These are phyloP conservation scores for Furcifer pardalis DNA, from an alignment of 2,797 vertebrate genomes.

Conservation along the genomic window DNA sequence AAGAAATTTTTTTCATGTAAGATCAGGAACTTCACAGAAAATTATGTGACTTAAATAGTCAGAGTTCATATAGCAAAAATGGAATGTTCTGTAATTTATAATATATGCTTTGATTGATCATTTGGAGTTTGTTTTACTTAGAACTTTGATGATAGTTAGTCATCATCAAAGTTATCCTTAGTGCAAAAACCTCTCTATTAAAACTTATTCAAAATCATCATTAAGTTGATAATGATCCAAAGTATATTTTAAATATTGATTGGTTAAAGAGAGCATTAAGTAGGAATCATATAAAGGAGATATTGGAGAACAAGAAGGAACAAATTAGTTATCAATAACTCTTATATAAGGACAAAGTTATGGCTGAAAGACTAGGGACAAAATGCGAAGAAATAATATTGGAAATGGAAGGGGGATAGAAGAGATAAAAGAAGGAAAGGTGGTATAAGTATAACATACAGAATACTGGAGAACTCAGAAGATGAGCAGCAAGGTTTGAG, in stretches of 20 bases:
- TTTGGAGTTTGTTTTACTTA: slow-evolving; percentile 48
- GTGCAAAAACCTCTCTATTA: slow-evolving; percentile 57
- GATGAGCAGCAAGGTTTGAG: no score
- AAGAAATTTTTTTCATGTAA: slow-evolving; percentile 61
- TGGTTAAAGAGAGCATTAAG: neutral
- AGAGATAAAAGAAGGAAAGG: no score
- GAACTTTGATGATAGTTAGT: slow-evolving; percentile 45
- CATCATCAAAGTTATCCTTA: slow-evolving; percentile 45
- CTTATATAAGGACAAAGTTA: no score
- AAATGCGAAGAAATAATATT: no score
- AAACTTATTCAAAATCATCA: slow-evolving; percentile 53
- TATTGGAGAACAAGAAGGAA: no score
- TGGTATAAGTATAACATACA: no score
- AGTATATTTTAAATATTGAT: neutral
- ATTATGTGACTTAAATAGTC: slow-evolving; percentile 53
- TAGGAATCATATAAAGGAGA: neutral
- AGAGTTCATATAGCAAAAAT: slow-evolving; percentile 64
- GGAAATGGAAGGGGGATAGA: no score
- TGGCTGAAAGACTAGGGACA: no score
- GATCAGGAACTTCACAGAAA: slow-evolving; percentile 55
- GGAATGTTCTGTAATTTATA: slow-evolving; percentile 53
- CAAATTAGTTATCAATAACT: no score
- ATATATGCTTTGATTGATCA: slow-evolving; percentile 49
- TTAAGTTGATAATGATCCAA: slow-evolving; percentile 49
- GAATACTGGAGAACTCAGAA: no score